Evolutionary conservation across 2,888 invertebrate species (phyloP).

Genomic region (Argyresthia albistria): DNA sequence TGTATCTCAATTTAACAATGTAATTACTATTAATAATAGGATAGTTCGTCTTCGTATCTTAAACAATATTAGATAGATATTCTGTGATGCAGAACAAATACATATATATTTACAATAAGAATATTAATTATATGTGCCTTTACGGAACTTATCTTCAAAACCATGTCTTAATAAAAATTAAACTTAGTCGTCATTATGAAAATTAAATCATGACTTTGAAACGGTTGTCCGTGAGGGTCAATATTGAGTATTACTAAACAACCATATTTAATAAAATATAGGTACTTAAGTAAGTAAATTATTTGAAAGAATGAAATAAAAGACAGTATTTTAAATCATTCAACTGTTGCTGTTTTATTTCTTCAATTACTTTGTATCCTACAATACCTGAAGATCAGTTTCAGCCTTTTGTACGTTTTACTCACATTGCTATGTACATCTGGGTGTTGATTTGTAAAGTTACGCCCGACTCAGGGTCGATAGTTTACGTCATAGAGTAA

Average conservation of each 20-base stretch:
- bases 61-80: no score
- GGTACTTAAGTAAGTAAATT: no score
- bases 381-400: neutral
- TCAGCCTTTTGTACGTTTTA: neutral
- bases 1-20: no score
- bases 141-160: neutral
- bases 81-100: no score
- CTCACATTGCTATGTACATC: constrained; percentile 17
- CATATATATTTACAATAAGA: neutral
- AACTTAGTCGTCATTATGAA: neutral
- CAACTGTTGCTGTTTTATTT: constrained; percentile 35
- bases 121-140: neutral
- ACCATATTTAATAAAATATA: constrained; percentile 12
- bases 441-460: no score
- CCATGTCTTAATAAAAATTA: neutral
- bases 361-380: neutral
- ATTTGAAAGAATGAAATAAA: constrained; percentile 57
- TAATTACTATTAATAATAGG: no score
- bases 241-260: neutral
- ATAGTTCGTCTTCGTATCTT: no score
- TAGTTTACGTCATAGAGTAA: no score
- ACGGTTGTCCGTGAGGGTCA: neutral
- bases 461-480: no score
- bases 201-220: neutral
- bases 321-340: constrained; percentile 67